Evolutionary conservation across 2,888 invertebrate genomes (phyloP), one percentile per base, ranked within the genome.

Genomic region (Mactromeris polynyma): DNA sequence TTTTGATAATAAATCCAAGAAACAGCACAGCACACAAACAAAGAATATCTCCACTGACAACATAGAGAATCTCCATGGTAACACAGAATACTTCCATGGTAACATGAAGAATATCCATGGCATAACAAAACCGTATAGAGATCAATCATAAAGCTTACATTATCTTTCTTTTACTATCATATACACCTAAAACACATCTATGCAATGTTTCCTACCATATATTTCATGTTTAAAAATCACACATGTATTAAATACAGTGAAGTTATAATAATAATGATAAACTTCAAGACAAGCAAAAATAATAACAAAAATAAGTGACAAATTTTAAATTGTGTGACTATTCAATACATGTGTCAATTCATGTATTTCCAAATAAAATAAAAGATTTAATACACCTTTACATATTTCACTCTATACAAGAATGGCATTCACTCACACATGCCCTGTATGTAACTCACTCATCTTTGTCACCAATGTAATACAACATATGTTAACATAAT

Each of bases 11-110:
- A 42, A 51, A 83, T 26, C 42, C 31, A 38, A 84, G 77, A 84
- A 77, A 80, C 58, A 85, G 54, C 64, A 64, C 80, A 80, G 58
- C 84, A 84, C 83, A 73, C 83, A 73, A 73, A 36, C 73, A 73
- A 14, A 33, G 36, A 33, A 73, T 36, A 33, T 36, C 69, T 40
- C 31, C 69, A 73, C 21, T 33, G 36, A 19, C 73, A 33, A 31
- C 69, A 69, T 46, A 21, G 7, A 58, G 26, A 26, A n/a, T 58
- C 2, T 58, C 58, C 58, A 58, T 58, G 26, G n/a, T n/a, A 58
- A n/a, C 58, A 58, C 7, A 21, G n/a, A 58, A 21, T n/a, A 26
- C 9, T 19, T 58, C 58, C 58, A 58, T 58, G 58, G 9, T 2
- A 58, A 58, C 26, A 26, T 58, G n/a, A 58, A 58, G n/a, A n/a